Evolutionary conservation across 2,888 invertebrate species (phyloP).

Genomic region (Ormyrus thymus): DNA sequence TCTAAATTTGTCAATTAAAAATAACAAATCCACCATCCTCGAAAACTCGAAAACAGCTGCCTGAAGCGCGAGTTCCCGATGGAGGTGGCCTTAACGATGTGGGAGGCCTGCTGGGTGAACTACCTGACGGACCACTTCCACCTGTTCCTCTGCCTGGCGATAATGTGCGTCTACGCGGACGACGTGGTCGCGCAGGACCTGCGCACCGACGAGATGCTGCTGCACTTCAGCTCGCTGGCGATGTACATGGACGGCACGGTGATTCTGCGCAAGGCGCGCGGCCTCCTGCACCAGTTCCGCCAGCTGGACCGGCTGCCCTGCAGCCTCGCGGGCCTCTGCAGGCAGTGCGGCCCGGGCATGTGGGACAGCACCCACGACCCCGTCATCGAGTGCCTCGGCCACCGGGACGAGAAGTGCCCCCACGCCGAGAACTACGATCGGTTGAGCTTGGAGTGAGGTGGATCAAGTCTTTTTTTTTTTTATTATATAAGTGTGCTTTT

Average conservation of each 20-base stretch:
- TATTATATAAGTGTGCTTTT: too few relatives aligned
- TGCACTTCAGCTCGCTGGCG: constrained; percentile 96
- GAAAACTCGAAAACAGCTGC: constrained; percentile 78
- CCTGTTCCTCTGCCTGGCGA: constrained; percentile 93
- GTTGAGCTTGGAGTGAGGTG: constrained; percentile 31
- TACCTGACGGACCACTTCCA: constrained; percentile 98
- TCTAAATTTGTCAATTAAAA: too few relatives aligned
- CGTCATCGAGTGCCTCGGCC: constrained; percentile 88
- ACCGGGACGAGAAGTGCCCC: constrained; percentile 78
- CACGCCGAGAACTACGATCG: constrained; percentile 67
- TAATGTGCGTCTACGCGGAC: constrained; percentile 93
- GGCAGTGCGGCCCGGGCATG: constrained; percentile 93
- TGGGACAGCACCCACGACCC: constrained; percentile 96
- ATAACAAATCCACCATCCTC: too few relatives aligned
- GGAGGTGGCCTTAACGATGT: constrained; percentile 91
- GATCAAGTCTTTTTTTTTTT: too few relatives aligned
- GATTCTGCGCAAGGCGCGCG: constrained; percentile 93
- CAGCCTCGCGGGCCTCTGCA: constrained; percentile 90
- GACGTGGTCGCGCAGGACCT: constrained; percentile 95
- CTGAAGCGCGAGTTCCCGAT: constrained; percentile 95
- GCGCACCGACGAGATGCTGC: constrained; percentile 94
- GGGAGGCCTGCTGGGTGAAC: constrained; percentile 98
- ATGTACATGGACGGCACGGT: constrained; percentile 98
- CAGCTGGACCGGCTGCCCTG: constrained; percentile 91
- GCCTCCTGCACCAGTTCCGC: constrained; percentile 93